Evolutionary conservation across 37 sponge, comb jelly and placozoan species (phyloP).

Genomic region (Hexactinellida sp.): DNA sequence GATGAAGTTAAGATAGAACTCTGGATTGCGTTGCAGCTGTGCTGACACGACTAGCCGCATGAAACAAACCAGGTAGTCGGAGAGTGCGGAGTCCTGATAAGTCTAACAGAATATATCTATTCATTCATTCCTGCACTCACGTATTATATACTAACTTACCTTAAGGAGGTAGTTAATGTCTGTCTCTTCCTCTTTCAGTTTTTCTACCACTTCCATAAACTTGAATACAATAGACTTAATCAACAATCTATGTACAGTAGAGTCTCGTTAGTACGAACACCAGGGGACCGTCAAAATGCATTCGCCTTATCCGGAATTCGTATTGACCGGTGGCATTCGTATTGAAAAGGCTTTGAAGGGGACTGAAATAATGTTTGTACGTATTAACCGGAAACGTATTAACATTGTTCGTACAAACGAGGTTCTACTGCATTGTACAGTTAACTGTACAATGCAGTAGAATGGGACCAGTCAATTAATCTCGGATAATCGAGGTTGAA

Average conservation of each 20-base stretch:
- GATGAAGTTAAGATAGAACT: slow-evolving; percentile 79
- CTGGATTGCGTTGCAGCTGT: slow-evolving; percentile 61
- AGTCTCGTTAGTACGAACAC: no score
- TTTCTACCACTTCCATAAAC: slow-evolving; percentile 61
- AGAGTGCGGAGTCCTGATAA: slow-evolving; percentile 55
- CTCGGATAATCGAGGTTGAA: no score
- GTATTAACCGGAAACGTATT: background rate
- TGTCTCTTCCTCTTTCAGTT: slow-evolving; percentile 23
- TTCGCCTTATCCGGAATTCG: no score
- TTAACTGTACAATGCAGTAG: background rate
- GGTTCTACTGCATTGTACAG: background rate
- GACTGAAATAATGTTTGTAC: no score
- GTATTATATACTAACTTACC: slow-evolving; percentile 22
- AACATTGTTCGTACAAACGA: no score
- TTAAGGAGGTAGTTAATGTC: slow-evolving; percentile 31
- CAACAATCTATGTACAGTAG: background rate
- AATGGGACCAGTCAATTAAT: no score
- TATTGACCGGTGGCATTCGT: no score
- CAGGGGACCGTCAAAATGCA: no score
- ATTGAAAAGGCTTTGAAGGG: no score
- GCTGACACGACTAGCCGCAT: slow-evolving; percentile 70
- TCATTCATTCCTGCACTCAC: background rate
- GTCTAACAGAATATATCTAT: slow-evolving; percentile 25
- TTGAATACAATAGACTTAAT: slow-evolving; percentile 1
- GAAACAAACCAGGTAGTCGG: slow-evolving; percentile 89